Evolutionary conservation across 1,140 invertebrate genomes (phyloP), one percentile per base, ranked within the genome.

Genomic region (Nebria ingens): DNA sequence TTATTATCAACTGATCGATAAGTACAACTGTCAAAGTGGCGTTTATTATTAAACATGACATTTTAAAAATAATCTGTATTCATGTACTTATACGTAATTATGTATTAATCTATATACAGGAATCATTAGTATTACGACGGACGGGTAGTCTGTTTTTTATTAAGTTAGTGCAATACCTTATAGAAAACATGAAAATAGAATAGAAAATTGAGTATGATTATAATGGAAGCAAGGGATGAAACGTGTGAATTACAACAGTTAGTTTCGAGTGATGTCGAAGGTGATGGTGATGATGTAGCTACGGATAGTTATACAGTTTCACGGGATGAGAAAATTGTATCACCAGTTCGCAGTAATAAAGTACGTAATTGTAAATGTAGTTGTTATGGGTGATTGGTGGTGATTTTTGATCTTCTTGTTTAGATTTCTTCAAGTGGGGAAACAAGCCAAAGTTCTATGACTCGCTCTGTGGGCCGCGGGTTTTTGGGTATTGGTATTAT

Each of bases 191-290:
- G n/a, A n/a, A n/a, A n/a, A n/a, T n/a, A n/a, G n/a, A n/a, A n/a
- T n/a, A n/a, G n/a, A n/a, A n/a, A 34, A 34, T 34, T 6, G 6
- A 34, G 25, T 34, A n/a, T n/a, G n/a, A 34, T 57, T 56, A 62
- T 54, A 57, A 71, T 71, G 69, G 69, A 71, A 63, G 65, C 67
- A 19, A 57, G 64, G 51, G 67, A 62, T n/a, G 69, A 71, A 60
- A 64, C 64, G 20, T 68, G 64, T 3, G 69, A 71, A 61, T 59
- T 70, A 19, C 68, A 71, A 56, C 69, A 71, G 58, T 60, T 71
- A 54, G 69, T 71, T 40, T 68, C 66, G 6, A 70, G 68, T 58
- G 69, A 71, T 64, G 67, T 59, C n/a, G 69, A 71, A 57, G 65
- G 67, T 34, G 68, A 69, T 54, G 64, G 64, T 56, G 65, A 67